Evolutionary conservation across 2,888 invertebrate genomes (phyloP).

Genomic region (Endotricha flammealis): DNA sequence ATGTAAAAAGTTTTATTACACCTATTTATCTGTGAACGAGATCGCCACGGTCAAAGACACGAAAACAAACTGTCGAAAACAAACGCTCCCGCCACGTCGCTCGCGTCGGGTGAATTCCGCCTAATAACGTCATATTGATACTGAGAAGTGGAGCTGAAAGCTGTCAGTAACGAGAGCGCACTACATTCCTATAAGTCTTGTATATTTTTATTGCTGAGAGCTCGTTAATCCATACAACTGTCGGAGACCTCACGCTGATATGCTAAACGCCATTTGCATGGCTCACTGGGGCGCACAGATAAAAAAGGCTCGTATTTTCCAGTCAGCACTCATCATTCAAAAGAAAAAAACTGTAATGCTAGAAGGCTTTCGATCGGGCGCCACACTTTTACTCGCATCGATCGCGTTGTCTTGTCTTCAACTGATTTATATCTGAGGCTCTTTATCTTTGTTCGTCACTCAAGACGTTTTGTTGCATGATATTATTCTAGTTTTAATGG

Average conservation of each 20-base stretch:
- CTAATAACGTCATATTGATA: constrained; percentile 38
- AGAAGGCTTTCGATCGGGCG: constrained; percentile 53
- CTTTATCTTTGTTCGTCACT: constrained; percentile 32
- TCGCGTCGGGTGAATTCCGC: constrained; percentile 24
- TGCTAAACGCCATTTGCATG: constrained; percentile 57
- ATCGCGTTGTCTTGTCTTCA: constrained; percentile 45
- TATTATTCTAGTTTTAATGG: constrained; percentile 26
- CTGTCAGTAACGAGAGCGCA: constrained; percentile 41
- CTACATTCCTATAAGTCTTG: constrained; percentile 32
- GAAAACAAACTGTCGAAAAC: constrained; percentile 35
- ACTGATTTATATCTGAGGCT: constrained; percentile 55
- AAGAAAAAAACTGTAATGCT: constrained; percentile 45
- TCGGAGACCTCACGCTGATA: constrained; percentile 51
- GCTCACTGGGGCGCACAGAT: constrained; percentile 37
- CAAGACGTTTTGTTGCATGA: constrained; percentile 35
- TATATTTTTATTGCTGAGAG: constrained; percentile 45
- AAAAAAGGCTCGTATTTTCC: constrained; percentile 38
- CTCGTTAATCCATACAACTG: constrained; percentile 48
- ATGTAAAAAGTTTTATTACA: constrained; percentile 42
- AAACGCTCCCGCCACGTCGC: constrained; percentile 31
- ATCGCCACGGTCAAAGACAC: constrained; percentile 58
- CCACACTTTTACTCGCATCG: constrained; percentile 65
- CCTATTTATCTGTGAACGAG: constrained; percentile 44
- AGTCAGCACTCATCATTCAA: constrained; percentile 51
- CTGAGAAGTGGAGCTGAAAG: constrained; percentile 38